Evolutionary conservation across 2,888 invertebrate genomes (phyloP).

Genomic region (Leptinotarsa haldemani): DNA sequence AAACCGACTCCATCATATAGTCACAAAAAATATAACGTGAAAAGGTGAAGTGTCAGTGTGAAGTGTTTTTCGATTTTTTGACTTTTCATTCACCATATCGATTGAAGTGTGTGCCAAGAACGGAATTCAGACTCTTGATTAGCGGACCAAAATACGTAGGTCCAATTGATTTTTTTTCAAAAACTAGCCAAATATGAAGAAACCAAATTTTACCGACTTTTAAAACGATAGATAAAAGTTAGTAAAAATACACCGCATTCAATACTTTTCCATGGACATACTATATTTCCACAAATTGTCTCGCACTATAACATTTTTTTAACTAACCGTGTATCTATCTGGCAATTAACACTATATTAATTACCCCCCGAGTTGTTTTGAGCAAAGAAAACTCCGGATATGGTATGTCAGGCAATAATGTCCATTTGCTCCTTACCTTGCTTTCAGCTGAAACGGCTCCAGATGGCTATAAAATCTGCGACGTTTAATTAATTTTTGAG

Average conservation of each 20-base stretch:
- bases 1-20: too few species aligned
- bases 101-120: too few species aligned
- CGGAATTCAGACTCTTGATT: too few species aligned
- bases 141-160: too few species aligned
- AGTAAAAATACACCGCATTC: neutral
- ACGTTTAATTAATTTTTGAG: constrained; percentile 32
- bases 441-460: constrained; percentile 28
- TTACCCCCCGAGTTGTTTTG: neutral
- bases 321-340: constrained; percentile 7
- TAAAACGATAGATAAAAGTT: too few species aligned
- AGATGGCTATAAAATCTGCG: constrained; percentile 21
- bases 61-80: too few species aligned
- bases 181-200: too few species aligned
- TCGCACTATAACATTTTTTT: constrained; percentile 5
- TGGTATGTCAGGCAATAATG: constrained; percentile 13
- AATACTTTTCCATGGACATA: neutral
- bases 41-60: too few species aligned
- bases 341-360: constrained; percentile 13
- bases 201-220: too few species aligned
- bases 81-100: too few species aligned
- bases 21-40: too few species aligned
- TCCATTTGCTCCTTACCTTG: constrained; percentile 25
- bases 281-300: neutral
- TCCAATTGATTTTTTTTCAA: too few species aligned
- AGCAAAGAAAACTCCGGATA: constrained; percentile 29